phyloP scores from a whole-genome alignment of 1,140 invertebrate genomes.

The Vollenhovia emeryi region DNA sequence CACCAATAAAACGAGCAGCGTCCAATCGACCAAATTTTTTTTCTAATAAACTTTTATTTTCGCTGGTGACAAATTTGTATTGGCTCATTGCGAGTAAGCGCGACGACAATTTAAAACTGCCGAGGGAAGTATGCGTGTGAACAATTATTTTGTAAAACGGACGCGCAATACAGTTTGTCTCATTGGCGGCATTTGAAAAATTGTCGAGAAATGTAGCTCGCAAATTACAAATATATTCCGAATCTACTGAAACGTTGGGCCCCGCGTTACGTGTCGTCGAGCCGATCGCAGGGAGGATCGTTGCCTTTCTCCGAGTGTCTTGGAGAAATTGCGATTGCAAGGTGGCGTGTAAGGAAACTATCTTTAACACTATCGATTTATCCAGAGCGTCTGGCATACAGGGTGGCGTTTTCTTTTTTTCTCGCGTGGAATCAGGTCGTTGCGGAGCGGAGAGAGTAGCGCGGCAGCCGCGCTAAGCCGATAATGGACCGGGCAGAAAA shows the following conservation, averaged over 20 bases:
- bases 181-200: not conserved
- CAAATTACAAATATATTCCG: constrained; percentile 4
- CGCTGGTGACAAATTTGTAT: not conserved
- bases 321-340: constrained; percentile 25
- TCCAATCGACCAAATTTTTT: not conserved
- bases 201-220: not conserved
- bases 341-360: constrained; percentile 36
- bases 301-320: not conserved
- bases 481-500: constrained; percentile 75
- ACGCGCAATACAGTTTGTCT: not conserved
- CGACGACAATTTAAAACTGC: not conserved
- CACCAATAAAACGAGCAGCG: not conserved
- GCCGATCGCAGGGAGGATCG: not conserved
- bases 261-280: not conserved
- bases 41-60: constrained; percentile 7
- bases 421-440: constrained; percentile 37
- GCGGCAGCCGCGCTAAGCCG: constrained; percentile 63
- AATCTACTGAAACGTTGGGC: not conserved
- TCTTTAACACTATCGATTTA: constrained; percentile 56
- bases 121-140: not conserved
- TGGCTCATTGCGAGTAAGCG: not conserved
- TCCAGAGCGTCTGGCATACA: not conserved
- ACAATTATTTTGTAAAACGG: not conserved
- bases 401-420: constrained; percentile 16
- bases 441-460: constrained; percentile 31